Conservation (phyloP, 30 jellyfish, hydroid and myxozoan species). For the Pseudorhiza aurosa region DNA sequence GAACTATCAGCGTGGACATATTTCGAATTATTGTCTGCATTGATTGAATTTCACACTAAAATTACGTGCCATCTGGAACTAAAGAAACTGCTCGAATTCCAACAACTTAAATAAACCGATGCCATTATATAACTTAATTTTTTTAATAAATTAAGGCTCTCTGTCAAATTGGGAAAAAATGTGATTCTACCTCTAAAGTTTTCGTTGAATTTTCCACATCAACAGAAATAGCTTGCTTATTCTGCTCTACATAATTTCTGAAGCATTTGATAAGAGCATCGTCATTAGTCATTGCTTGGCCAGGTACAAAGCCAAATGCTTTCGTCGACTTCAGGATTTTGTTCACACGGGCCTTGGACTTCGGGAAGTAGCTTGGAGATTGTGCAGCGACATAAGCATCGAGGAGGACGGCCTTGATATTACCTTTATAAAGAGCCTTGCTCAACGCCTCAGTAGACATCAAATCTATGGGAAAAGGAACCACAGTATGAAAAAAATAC, state of each 20-base stretch:
- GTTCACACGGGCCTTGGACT: constrained; percentile 69
- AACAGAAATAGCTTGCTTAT: constrained; percentile 63
- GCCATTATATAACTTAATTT: too few species aligned
- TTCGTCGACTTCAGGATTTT: constrained; percentile 58
- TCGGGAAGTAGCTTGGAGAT: constrained; percentile 36
- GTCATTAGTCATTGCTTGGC: constrained; percentile 29
- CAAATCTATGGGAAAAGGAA: not conserved
- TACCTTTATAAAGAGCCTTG: constrained; percentile 38
- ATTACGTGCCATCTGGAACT: too few species aligned
- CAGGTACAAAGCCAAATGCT: constrained; percentile 87
- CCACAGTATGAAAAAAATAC: too few species aligned
- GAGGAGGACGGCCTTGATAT: constrained; percentile 73
- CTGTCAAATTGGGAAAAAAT: not conserved
- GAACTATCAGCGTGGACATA: too few species aligned
- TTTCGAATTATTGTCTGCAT: too few species aligned
- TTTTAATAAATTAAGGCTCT: too few species aligned
- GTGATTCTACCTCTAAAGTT: constrained; percentile 49
- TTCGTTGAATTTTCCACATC: constrained; percentile 69
- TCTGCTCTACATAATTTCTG: constrained; percentile 57
- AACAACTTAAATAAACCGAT: too few species aligned
- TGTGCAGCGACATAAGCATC: constrained; percentile 93
- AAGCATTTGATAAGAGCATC: constrained; percentile 46
- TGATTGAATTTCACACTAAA: too few species aligned
- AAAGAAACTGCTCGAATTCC: too few species aligned
- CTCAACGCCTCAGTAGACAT: constrained; percentile 39